Percentiles rank a stretch among this genome's conserved stretches.
Conservation (phyloP, 2,113 vertebrate species). For the Paramisgurnus dabryanus region DNA sequence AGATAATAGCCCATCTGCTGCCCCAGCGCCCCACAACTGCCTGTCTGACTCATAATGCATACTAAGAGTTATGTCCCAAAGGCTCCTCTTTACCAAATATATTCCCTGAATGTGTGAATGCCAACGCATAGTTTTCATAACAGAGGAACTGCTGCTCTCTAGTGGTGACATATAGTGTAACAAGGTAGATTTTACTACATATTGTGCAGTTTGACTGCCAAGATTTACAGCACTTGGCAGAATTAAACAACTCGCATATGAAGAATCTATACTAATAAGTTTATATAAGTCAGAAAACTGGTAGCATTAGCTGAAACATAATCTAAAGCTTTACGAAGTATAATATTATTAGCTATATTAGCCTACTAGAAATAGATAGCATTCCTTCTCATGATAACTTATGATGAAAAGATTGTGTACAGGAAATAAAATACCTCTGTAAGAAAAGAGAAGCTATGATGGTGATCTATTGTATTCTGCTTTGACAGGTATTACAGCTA, state of each 20-base stretch:
- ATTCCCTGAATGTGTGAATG: not conserved
- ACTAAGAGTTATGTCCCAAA: conserved; percentile 40
- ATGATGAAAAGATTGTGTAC: too few relatives aligned
- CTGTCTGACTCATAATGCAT: conserved; percentile 43
- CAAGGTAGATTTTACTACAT: not conserved
- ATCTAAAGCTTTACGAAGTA: too few relatives aligned
- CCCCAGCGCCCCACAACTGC: conserved; percentile 26
- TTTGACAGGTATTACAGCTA: not conserved
- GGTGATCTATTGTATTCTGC: not conserved
- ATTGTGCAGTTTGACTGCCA: not conserved
- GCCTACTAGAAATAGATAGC: too few relatives aligned
- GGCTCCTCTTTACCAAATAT: conserved; percentile 31
- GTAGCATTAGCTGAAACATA: too few relatives aligned
- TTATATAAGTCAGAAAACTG: too few relatives aligned
- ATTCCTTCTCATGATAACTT: too few relatives aligned
- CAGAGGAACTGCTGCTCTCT: conserved; percentile 55
- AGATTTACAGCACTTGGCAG: not conserved
- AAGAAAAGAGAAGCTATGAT: not conserved
- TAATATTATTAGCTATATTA: too few relatives aligned
- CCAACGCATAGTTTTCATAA: not conserved
- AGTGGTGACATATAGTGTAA: conserved; percentile 21
- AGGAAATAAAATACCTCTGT: not conserved
- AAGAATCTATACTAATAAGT: too few relatives aligned
- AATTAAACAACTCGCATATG: too few relatives aligned
- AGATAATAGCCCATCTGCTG: conserved; percentile 57